Evolutionary conservation across 2,797 vertebrate genomes (phyloP).

Genomic region (Gephyroberyx darwinii): DNA sequence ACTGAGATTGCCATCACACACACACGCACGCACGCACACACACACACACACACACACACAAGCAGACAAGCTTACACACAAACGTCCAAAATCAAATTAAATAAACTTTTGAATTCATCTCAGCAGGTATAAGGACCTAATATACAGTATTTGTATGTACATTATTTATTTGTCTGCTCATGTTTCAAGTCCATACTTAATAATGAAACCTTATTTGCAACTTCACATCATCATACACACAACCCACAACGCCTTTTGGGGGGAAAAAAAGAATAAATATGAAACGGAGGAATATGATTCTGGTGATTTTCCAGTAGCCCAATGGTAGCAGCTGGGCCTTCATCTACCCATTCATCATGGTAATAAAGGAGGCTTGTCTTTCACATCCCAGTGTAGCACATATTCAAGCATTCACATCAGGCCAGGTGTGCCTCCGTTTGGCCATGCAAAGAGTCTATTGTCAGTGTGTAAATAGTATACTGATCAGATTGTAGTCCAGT

Average conservation of each 20-base stretch:
- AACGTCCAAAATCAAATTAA: constrained; percentile 67
- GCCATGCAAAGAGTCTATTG: constrained; percentile 77
- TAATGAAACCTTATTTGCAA: constrained; percentile 76
- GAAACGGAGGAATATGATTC: constrained; percentile 66
- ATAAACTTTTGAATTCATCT: constrained; percentile 56
- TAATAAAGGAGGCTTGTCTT: constrained; percentile 75
- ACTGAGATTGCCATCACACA: constrained; percentile 46
- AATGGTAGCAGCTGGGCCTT: constrained; percentile 76
- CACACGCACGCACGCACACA: constrained; percentile 36
- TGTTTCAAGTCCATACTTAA: constrained; percentile 63
- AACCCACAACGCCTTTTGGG: constrained; percentile 74
- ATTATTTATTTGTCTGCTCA: constrained; percentile 72
- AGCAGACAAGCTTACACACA: constrained; percentile 39
- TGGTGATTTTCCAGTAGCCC: constrained; percentile 66
- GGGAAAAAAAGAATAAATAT: constrained; percentile 72
- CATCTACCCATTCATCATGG: constrained; percentile 75
- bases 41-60: constrained; percentile 26
- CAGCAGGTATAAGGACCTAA: constrained; percentile 64
- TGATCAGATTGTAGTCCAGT: constrained; percentile 51
- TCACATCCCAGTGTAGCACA: constrained; percentile 70
- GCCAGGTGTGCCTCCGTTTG: constrained; percentile 79
- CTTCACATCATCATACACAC: constrained; percentile 81
- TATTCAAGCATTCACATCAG: constrained; percentile 79
- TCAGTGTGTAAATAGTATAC: constrained; percentile 53
- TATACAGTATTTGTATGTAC: constrained; percentile 76